Conservation (phyloP, 2,113 vertebrate species). For the Rafetus swinhoei region DNA sequence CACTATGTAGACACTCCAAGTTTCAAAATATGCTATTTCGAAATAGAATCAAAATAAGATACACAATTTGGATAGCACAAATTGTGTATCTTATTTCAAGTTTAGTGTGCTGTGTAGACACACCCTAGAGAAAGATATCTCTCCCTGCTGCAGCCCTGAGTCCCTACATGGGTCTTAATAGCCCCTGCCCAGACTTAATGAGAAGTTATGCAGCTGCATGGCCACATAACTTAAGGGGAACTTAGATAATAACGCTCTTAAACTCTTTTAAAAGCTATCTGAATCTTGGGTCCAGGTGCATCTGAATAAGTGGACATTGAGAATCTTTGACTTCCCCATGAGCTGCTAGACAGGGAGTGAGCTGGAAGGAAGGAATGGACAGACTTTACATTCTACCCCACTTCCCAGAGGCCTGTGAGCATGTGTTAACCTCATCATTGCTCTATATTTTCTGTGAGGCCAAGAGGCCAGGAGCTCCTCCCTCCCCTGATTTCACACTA, state of each 20-base stretch:
- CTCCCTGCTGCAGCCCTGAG: too few species aligned
- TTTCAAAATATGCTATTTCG: too few species aligned
- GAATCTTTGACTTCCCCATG: background rate
- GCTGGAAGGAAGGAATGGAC: background rate
- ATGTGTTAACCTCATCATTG: background rate
- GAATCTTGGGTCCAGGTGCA: background rate
- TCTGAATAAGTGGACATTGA: background rate
- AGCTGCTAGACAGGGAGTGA: background rate
- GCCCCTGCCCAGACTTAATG: too few species aligned
- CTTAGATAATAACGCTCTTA: background rate
- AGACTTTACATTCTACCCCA: background rate
- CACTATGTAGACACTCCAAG: too few species aligned
- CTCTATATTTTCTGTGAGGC: background rate
- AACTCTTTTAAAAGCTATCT: background rate
- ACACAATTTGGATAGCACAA: too few species aligned
- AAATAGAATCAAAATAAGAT: too few species aligned
- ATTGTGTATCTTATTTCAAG: too few species aligned
- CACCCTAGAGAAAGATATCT: too few species aligned
- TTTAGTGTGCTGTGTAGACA: too few species aligned
- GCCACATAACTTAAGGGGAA: background rate
- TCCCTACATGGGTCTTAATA: too few species aligned
- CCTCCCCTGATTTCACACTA: background rate
- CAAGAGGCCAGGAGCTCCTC: background rate
- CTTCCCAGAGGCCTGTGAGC: background rate
- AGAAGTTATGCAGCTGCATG: too few species aligned